These are phyloP conservation scores for Drosophila watanabei DNA, from an alignment of 1,140 invertebrate genomes.

Conservation along the genomic window DNA sequence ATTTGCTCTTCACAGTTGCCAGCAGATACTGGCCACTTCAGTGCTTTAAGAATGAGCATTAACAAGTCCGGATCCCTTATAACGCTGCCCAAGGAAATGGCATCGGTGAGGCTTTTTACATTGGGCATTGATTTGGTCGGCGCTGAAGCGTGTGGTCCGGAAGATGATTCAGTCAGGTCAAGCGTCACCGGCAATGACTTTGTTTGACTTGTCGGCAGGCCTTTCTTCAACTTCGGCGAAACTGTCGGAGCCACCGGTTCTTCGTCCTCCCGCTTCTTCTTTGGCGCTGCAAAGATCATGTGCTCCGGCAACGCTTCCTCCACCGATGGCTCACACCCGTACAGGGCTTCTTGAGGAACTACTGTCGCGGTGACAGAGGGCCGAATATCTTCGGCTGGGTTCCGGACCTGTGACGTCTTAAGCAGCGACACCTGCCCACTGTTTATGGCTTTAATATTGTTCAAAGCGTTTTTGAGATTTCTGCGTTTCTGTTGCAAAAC, in stretches of 20 bases:
- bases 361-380: conserved; percentile 64
- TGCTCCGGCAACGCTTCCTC: conserved; percentile 74
- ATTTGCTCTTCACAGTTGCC: conserved; percentile 76
- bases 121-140: conserved; percentile 37
- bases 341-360: conserved; percentile 57
- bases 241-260: background rate
- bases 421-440: conserved; percentile 76
- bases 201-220: background rate
- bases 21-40: conserved; percentile 77
- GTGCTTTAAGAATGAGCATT: conserved; percentile 79
- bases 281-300: conserved; percentile 80
- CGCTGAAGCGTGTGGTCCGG: background rate
- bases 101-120: conserved; percentile 64
- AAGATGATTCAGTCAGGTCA: conserved; percentile 12
- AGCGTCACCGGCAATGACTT: conserved; percentile 19
- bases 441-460: conserved; percentile 72
- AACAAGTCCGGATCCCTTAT: conserved; percentile 80
- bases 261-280: conserved; percentile 66
- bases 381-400: conserved; percentile 22
- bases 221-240: conserved; percentile 38
- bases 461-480: conserved; percentile 74
- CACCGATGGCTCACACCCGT: conserved; percentile 55
- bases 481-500: conserved; percentile 75
- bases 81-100: conserved; percentile 74
- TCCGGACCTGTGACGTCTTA: conserved; percentile 61